Percentiles rank a stretch among this genome's conserved stretches.
Conservation (phyloP, 2,113 vertebrate species). For the Cnemophilus loriae region DNA sequence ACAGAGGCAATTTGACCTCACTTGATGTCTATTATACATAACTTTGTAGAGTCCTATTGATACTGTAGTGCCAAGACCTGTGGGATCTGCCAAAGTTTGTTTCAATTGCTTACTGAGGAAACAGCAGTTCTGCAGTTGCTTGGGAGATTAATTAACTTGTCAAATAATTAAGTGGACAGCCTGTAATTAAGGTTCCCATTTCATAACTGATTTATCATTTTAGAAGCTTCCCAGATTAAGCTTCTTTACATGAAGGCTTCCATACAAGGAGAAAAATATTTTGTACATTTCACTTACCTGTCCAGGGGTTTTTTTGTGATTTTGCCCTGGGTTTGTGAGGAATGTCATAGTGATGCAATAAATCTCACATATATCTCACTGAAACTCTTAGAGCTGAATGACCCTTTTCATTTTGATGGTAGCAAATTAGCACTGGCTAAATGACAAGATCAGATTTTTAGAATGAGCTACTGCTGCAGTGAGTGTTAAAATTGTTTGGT, state of each 20-base stretch:
- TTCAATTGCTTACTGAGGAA: conserved; percentile 57
- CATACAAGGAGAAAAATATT: not conserved
- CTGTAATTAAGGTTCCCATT: conserved; percentile 65
- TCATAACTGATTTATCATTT: conserved; percentile 75
- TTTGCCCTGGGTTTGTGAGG: not conserved
- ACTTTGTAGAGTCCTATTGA: conserved; percentile 52
- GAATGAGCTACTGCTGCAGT: not conserved
- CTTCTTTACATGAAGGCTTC: not conserved
- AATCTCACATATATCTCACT: not conserved
- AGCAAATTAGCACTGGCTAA: not conserved
- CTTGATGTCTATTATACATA: conserved; percentile 34
- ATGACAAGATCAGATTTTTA: not conserved
- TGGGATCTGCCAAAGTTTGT: conserved; percentile 45
- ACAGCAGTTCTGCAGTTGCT: conserved; percentile 55
- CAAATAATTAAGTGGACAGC: conserved; percentile 76
- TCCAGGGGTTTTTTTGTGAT: not conserved
- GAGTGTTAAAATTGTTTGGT: not conserved
- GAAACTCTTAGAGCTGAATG: not conserved
- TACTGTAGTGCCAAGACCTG: conserved; percentile 45
- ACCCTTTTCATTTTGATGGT: not conserved
- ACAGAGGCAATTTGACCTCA: conserved; percentile 53
- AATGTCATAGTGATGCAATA: not conserved
- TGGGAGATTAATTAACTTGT: conserved; percentile 78
- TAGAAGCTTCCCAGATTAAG: conserved; percentile 50
- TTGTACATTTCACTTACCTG: not conserved